Conservation (phyloP, 2,888 invertebrate genomes). For the Holacanthella duospinosa region DNA sequence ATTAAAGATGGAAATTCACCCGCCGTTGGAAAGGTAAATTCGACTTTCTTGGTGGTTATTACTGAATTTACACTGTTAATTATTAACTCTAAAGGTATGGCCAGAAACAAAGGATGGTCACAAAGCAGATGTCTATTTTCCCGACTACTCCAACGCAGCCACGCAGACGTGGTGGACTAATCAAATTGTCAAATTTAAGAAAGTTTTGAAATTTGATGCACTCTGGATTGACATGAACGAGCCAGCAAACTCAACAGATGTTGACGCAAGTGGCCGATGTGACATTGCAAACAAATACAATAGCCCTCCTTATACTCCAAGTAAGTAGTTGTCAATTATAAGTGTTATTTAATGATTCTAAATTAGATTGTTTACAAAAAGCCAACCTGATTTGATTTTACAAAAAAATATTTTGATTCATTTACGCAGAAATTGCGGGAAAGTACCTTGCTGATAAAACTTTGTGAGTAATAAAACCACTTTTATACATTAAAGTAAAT, state of each 20-base stretch:
- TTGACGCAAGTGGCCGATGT: slow-evolving; percentile 1
- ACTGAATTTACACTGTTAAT: too few relatives aligned
- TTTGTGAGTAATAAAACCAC: background rate
- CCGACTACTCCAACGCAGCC: slow-evolving; percentile 67
- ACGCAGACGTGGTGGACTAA: slow-evolving; percentile 59
- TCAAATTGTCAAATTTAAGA: slow-evolving; percentile 55
- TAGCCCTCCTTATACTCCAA: slow-evolving; percentile 58
- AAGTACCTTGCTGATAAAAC: background rate
- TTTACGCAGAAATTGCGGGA: background rate
- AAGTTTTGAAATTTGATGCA: slow-evolving; percentile 60
- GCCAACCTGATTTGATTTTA: background rate
- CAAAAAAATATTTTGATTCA: background rate
- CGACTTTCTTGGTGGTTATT: too few relatives aligned
- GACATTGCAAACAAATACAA: slow-evolving; percentile 43
- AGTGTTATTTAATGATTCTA: background rate
- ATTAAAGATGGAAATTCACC: slow-evolving; percentile 42
- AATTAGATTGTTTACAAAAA: background rate
- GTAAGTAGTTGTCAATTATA: slow-evolving; percentile 40
- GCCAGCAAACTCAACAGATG: slow-evolving; percentile 53
- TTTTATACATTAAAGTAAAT: background rate
- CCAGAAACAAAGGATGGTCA: background rate
- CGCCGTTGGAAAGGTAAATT: slow-evolving; percentile 19
- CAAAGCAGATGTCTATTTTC: slow-evolving; percentile 51
- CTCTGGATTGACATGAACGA: slow-evolving; percentile 89
- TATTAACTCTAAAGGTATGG: too few relatives aligned